Evolutionary conservation across 2,797 vertebrate genomes (phyloP).

Genomic region (Botia kubotai): DNA sequence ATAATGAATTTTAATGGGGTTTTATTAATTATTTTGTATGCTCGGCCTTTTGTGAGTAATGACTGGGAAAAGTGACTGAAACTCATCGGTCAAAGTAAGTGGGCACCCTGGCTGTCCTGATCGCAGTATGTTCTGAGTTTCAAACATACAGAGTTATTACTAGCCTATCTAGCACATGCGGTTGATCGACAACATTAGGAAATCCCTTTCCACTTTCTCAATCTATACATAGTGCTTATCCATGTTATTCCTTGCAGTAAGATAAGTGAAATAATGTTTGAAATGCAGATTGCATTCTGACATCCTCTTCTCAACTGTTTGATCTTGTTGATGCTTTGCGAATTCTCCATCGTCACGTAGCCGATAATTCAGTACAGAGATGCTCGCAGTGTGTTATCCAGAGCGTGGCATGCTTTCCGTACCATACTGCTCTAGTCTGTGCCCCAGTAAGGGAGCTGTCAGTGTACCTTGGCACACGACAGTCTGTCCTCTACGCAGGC

Average conservation of each 20-base stretch:
- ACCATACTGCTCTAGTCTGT: slow-evolving; percentile 55
- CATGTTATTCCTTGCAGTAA: slow-evolving; percentile 60
- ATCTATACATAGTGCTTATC: slow-evolving; percentile 61
- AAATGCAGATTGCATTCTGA: slow-evolving; percentile 45
- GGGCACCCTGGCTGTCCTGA: neutral
- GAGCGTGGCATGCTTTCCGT: slow-evolving; percentile 60
- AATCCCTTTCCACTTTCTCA: neutral
- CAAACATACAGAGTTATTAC: neutral
- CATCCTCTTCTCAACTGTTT: slow-evolving; percentile 54
- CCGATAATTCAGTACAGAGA: slow-evolving; percentile 46
- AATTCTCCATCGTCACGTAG: slow-evolving; percentile 37
- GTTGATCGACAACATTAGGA: slow-evolving; percentile 4
- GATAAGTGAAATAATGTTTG: slow-evolving; percentile 31
- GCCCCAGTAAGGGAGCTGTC: slow-evolving; percentile 63
- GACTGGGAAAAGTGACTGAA: neutral
- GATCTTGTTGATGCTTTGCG: slow-evolving; percentile 53
- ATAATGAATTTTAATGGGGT: too few relatives aligned
- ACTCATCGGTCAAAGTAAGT: slow-evolving; percentile 11
- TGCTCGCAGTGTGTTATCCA: slow-evolving; percentile 58
- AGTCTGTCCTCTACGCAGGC: slow-evolving; percentile 60
- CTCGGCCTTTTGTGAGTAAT: neutral
- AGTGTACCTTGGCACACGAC: slow-evolving; percentile 61
- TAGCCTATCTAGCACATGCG: slow-evolving; percentile 24
- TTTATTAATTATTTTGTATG: neutral
- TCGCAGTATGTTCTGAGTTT: neutral